Evolutionary conservation across 2,888 invertebrate genomes (phyloP).

Genomic region (Plutella xylostella): DNA sequence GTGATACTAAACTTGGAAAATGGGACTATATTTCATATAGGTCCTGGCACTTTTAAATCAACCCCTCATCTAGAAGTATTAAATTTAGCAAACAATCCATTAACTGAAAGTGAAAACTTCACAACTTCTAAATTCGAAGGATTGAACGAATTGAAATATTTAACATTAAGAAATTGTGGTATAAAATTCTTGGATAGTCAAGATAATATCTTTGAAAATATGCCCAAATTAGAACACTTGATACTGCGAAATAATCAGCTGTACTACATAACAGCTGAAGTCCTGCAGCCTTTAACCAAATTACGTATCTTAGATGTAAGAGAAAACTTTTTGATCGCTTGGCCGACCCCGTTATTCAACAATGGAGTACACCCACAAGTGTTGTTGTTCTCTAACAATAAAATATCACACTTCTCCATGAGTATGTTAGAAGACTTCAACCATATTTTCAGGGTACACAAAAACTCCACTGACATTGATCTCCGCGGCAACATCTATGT

Average conservation of each 20-base stretch:
- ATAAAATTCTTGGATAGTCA: conserved; percentile 48
- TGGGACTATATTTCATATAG: conserved; percentile 60
- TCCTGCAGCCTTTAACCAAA: conserved; percentile 47
- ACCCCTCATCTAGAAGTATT: conserved; percentile 53
- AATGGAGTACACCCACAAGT: conserved; percentile 43
- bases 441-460: conserved; percentile 43
- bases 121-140: conserved; percentile 54
- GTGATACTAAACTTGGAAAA: conserved; percentile 63
- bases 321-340: conserved; percentile 60
- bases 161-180: conserved; percentile 61
- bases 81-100: conserved; percentile 66
- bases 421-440: conserved; percentile 70
- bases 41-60: conserved; percentile 50
- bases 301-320: conserved; percentile 61
- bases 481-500: conserved; percentile 64
- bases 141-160: conserved; percentile 51
- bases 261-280: conserved; percentile 43
- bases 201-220: conserved; percentile 61
- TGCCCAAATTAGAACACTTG: conserved; percentile 60
- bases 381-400: conserved; percentile 61
- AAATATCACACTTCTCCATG: conserved; percentile 62
- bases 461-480: conserved; percentile 40
- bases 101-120: conserved; percentile 49
- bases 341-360: conserved; percentile 65
- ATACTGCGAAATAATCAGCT: conserved; percentile 61